Conservation (phyloP, 2,888 invertebrate genomes). For the Cantharis lateralis region DNA sequence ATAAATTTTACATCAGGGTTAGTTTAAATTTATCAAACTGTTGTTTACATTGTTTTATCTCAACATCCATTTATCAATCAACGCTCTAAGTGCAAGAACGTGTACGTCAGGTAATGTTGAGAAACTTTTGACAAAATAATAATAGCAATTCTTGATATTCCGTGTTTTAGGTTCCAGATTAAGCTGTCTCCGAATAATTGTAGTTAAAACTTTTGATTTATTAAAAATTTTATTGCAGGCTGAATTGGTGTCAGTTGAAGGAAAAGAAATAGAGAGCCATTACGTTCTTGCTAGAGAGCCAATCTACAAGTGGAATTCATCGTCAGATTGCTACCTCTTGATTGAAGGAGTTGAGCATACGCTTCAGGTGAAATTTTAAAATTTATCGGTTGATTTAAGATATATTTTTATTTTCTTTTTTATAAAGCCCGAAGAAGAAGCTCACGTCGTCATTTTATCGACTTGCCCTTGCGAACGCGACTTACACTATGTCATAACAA, state of each 20-base stretch:
- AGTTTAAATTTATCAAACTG: neutral
- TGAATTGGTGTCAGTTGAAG: constrained; percentile 70
- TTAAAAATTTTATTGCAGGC: constrained; percentile 57
- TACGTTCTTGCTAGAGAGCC: constrained; percentile 69
- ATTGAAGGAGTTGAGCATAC: constrained; percentile 69
- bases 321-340: constrained; percentile 68
- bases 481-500: constrained; percentile 67
- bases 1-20: neutral
- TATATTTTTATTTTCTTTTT: neutral
- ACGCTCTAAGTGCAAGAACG: constrained; percentile 25
- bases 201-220: neutral
- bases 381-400: neutral
- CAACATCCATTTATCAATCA: constrained; percentile 15
- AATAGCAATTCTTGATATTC: constrained; percentile 4
- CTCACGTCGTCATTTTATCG: constrained; percentile 67
- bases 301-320: constrained; percentile 69
- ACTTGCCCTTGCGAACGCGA: constrained; percentile 69
- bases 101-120: constrained; percentile 26
- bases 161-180: neutral
- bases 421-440: constrained; percentile 65
- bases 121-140: constrained; percentile 8
- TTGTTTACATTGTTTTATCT: constrained; percentile 21
- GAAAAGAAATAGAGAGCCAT: constrained; percentile 72
- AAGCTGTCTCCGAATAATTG: neutral
- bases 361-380: constrained; percentile 59